phyloP scores from a whole-genome alignment of 2,888 invertebrate genomes.

The Silvanus unidentatus region DNA sequence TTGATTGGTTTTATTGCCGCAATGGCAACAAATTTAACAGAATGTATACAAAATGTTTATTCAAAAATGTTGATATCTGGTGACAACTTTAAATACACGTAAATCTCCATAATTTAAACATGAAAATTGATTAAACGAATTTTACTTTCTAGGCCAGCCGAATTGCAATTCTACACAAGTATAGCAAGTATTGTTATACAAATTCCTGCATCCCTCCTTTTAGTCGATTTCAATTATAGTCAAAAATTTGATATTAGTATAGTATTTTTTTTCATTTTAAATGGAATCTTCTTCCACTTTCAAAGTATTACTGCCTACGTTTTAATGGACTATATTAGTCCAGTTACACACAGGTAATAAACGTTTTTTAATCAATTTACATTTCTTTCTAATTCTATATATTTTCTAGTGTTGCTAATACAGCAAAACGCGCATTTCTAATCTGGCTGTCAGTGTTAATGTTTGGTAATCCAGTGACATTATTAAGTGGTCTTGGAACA shows the following conservation, averaged over 20 bases:
- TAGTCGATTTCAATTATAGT: slow-evolving; percentile 56
- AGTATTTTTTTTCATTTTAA: slow-evolving; percentile 57
- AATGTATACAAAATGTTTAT: slow-evolving; percentile 74
- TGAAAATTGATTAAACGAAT: no score
- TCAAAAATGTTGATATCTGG: slow-evolving; percentile 72
- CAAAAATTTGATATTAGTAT: slow-evolving; percentile 49
- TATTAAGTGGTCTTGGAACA: slow-evolving; percentile 67
- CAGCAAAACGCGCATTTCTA: slow-evolving; percentile 69
- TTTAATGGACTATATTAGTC: slow-evolving; percentile 73
- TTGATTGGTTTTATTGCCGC: slow-evolving; percentile 66
- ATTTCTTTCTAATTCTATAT: not conserved
- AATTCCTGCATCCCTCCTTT: slow-evolving; percentile 61
- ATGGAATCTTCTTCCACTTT: slow-evolving; percentile 72
- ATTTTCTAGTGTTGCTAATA: slow-evolving; percentile 66
- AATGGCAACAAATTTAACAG: slow-evolving; percentile 71
- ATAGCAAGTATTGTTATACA: slow-evolving; percentile 66
- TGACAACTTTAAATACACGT: slow-evolving; percentile 69
- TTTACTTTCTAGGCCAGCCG: slow-evolving; percentile 57
- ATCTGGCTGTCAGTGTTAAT: slow-evolving; percentile 71
- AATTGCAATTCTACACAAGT: slow-evolving; percentile 73
- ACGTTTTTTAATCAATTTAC: not conserved
- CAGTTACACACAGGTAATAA: slow-evolving; percentile 67
- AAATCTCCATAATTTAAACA: slow-evolving; percentile 27
- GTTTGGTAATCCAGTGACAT: slow-evolving; percentile 69
- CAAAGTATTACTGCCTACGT: slow-evolving; percentile 76